Base-by-base conservation (phyloP, 2,113 vertebrate genomes). In the Chloroceryle aenea region DNA sequence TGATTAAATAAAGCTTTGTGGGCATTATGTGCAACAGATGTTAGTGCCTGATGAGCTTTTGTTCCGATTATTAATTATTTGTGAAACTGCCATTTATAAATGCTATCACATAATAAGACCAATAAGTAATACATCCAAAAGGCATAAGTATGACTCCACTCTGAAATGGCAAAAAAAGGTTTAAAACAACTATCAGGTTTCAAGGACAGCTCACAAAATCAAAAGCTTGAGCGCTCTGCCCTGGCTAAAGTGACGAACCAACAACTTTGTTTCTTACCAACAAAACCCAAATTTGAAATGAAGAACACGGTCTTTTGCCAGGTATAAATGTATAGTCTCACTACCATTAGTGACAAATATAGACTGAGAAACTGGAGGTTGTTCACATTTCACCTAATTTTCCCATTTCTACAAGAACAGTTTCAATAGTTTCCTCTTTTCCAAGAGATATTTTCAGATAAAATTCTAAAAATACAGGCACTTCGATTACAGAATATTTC, bases 1-100 rank as follows among this genome's bases (percentile, higher is more conserved):
- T 89, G 80, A 89, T 85, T 90, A 81, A 95, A 94, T 80, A 95
- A 85, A 94, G 73, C 80, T 91, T 75, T 89, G 78, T 71, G 71
- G 76, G 63, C 77, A 89, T 79, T 95, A 84, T 68, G 52, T 61
- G 55, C 83, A 95, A 80, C 85, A 94, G 80, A 93, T 91, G 77
- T 89, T 86, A 81, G 64, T 86, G 43, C 53, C 73, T 89, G 38
- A 89, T 58, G 55, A 75, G 87, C 87, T 93, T 96, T 91, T 95
- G 81, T 89, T 92, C 67, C 72, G 64, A 36, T 52, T 93, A 32
- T 79, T 93, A 82, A 95, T 91, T 85, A 92, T 95, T 82, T 89
- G 71, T 92, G 85, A 90, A 97, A 94, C 61, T 36, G 69, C 73
- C 34, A 7, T 45, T 91, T 69, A 78, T n/a, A 90, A 95, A 73